These are phyloP conservation scores for Syndactyla subalaris DNA, from an alignment of 2,797 vertebrate species.

Conservation along the genomic window DNA sequence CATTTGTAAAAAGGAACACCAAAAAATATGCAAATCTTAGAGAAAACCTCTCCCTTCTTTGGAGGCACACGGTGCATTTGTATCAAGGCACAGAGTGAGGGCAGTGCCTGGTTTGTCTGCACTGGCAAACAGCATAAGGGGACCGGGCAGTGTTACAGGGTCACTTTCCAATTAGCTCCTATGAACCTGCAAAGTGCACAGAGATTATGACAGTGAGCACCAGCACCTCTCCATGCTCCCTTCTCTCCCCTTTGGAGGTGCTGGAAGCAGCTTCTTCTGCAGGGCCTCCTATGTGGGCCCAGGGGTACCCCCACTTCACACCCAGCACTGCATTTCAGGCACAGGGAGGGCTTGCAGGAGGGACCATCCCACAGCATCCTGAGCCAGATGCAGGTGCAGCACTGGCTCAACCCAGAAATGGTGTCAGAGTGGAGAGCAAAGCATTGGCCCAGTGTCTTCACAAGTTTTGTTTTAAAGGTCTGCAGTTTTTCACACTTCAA, in stretches of 20 bases:
- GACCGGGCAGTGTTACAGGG: background rate
- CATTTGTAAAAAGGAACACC: background rate
- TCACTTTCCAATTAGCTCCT: background rate
- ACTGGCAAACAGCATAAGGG: background rate
- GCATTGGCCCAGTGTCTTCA: background rate
- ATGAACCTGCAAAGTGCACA: fast-evolving
- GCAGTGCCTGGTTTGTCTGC: fast-evolving
- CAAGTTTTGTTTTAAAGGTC: background rate
- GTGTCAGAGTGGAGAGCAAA: background rate
- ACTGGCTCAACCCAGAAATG: fast-evolving
- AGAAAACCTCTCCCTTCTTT: background rate
- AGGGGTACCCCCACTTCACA: background rate
- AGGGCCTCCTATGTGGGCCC: background rate
- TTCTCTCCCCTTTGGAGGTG: background rate
- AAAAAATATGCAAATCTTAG: background rate
- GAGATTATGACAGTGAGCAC: fast-evolving
- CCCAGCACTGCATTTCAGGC: fast-evolving
- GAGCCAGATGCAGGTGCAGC: background rate
- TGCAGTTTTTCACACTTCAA: background rate
- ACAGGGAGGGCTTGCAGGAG: background rate
- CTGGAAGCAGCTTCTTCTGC: background rate
- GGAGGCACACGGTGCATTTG: fast-evolving
- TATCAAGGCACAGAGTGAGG: fast-evolving
- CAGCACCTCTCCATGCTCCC: background rate
- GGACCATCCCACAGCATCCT: background rate